Evolutionary conservation across 1,140 invertebrate genomes (phyloP).

Genomic region (Prorops nasuta): DNA sequence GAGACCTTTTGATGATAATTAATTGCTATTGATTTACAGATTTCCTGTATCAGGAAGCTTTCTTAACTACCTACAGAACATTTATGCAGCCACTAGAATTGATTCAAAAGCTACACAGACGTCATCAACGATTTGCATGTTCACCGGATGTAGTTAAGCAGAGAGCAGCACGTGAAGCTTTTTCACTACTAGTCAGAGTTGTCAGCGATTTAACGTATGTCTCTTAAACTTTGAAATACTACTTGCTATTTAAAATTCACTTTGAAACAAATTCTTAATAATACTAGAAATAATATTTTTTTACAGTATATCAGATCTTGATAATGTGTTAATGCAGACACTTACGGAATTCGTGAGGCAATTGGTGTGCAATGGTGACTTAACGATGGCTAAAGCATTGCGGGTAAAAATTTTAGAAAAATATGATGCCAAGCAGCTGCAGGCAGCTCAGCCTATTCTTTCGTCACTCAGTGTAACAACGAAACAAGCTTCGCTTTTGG

Average conservation of each 20-base stretch:
- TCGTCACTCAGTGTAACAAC: slow-evolving; percentile 54
- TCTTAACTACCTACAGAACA: slow-evolving; percentile 94
- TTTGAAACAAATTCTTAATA: not conserved
- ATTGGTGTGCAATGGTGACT: slow-evolving; percentile 79
- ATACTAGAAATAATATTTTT: slow-evolving; percentile 13
- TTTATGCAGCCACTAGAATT: slow-evolving; percentile 88
- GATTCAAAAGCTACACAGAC: slow-evolving; percentile 82
- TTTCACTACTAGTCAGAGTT: slow-evolving; percentile 86
- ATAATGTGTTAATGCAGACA: slow-evolving; percentile 70
- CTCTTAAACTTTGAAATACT: too few species aligned
- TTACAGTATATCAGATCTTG: slow-evolving; percentile 78
- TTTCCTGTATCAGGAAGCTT: slow-evolving; percentile 94
- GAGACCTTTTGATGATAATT: too few species aligned
- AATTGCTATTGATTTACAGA: slow-evolving; percentile 67
- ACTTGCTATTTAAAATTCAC: slow-evolving; percentile 4
- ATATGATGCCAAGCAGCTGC: slow-evolving; percentile 67
- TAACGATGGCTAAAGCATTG: slow-evolving; percentile 85
- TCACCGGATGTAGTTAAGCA: slow-evolving; percentile 71
- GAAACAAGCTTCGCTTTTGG: slow-evolving; percentile 74
- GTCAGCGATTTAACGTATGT: slow-evolving; percentile 93
- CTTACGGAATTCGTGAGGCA: slow-evolving; percentile 91
- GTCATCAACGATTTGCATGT: slow-evolving; percentile 82
- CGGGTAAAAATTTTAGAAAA: slow-evolving; percentile 90
- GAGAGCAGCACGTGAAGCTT: slow-evolving; percentile 80
- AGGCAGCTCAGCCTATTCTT: slow-evolving; percentile 52